These are phyloP conservation scores for Patella vulgata DNA, from an alignment of 1,140 invertebrate species.

Conservation along the genomic window DNA sequence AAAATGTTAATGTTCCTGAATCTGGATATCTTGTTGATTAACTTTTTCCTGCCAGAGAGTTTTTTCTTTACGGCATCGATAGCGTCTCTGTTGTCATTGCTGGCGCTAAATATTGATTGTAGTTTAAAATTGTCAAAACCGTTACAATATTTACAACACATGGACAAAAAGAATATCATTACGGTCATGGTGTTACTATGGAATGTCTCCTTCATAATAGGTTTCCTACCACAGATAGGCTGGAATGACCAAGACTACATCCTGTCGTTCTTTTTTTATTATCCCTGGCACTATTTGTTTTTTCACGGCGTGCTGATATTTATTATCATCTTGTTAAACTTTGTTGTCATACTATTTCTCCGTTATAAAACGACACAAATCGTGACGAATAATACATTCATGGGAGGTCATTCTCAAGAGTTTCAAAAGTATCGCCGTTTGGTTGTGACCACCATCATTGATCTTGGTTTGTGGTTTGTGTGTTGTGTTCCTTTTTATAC, in stretches of 20 bases:
- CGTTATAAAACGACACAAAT: conserved; percentile 21
- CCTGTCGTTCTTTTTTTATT: conserved; percentile 41
- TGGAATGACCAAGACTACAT: conserved; percentile 35
- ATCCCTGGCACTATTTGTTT: conserved; percentile 37
- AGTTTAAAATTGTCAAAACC: conserved; percentile 43
- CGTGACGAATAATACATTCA: conserved; percentile 13
- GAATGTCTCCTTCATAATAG: conserved; percentile 54
- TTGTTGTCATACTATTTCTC: conserved; percentile 24
- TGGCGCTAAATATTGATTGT: conserved; percentile 51
- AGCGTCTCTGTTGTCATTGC: conserved; percentile 34
- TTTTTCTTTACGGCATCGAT: conserved; percentile 49
- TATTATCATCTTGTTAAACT: conserved; percentile 17
- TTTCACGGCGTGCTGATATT: conserved; percentile 32
- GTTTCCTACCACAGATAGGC: conserved; percentile 54
- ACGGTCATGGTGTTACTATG: conserved; percentile 48
- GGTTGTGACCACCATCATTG: conserved; percentile 27
- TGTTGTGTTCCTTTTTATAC: conserved; percentile 41
- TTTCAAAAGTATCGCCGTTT: conserved; percentile 38
- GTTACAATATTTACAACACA: conserved; percentile 25
- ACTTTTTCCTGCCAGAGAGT: conserved; percentile 61
- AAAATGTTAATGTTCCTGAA: conserved; percentile 43
- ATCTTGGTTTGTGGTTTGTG: conserved; percentile 31
- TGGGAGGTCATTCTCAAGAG: conserved; percentile 29
- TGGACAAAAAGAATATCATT: conserved; percentile 52
- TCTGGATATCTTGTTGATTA: conserved; percentile 31